Evolutionary conservation across 1,140 invertebrate species (phyloP).

Genomic region (Anthonomus grandis): DNA sequence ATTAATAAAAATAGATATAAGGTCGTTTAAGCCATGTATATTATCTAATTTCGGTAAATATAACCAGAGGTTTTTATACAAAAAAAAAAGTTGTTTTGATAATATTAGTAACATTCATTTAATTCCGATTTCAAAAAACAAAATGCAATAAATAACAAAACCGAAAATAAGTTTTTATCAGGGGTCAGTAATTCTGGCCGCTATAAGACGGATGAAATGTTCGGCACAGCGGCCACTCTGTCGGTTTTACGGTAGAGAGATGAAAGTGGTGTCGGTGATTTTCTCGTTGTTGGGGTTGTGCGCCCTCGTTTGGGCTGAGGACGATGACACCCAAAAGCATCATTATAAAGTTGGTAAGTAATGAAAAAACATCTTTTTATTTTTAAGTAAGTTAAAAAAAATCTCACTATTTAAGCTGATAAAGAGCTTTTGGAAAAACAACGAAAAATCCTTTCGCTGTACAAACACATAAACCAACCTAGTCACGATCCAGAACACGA

Average conservation of each 20-base stretch:
- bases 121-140: neutral
- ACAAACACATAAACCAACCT: constrained; percentile 59
- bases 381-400: neutral
- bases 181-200: constrained; percentile 17
- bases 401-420: constrained; percentile 15
- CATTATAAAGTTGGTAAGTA: constrained; percentile 19
- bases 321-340: neutral
- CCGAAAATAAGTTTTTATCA: too few species aligned
- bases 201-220: constrained; percentile 9
- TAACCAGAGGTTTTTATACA: too few species aligned
- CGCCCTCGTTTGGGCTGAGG: neutral
- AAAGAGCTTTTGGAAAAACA: constrained; percentile 56
- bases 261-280: constrained; percentile 20
- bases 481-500: constrained; percentile 51
- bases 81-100: too few species aligned
- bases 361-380: neutral
- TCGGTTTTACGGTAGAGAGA: constrained; percentile 26
- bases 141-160: too few species aligned
- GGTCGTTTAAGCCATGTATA: constrained; percentile 84
- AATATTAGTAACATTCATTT: too few species aligned
- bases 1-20: constrained; percentile 93
- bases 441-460: constrained; percentile 59
- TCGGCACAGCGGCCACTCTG: constrained; percentile 42
- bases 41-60: too few species aligned
- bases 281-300: constrained; percentile 2